Evolutionary conservation across 2,113 vertebrate genomes (phyloP).

Genomic region (Glaucidium brasilianum): DNA sequence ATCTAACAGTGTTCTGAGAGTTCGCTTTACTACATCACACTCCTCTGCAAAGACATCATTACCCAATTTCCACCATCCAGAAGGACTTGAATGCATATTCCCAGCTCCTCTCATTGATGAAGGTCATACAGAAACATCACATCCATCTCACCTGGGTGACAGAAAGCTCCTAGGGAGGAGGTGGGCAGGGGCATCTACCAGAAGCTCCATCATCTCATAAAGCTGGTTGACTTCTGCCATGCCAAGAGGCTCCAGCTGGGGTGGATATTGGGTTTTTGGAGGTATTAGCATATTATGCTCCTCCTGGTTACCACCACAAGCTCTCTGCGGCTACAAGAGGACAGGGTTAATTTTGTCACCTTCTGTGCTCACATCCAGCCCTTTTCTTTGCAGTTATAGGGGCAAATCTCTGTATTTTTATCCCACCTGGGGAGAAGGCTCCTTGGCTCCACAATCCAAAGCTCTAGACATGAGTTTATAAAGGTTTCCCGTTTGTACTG

Average conservation of each 20-base stretch:
- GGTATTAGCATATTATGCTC: neutral
- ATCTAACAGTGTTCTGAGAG: neutral
- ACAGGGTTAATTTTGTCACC: neutral
- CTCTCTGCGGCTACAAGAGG: neutral
- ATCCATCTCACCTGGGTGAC: neutral
- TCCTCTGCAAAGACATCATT: neutral
- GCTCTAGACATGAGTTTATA: neutral
- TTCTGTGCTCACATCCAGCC: neutral
- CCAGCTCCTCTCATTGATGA: neutral
- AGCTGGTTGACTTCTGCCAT: fast-evolving
- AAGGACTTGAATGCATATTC: neutral
- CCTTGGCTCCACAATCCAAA: neutral
- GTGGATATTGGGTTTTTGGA: neutral
- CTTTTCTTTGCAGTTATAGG: neutral
- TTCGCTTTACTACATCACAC: neutral
- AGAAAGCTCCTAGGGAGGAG: neutral
- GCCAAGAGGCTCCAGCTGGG: neutral
- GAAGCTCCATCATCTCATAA: neutral
- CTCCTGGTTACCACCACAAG: neutral
- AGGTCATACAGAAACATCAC: neutral
- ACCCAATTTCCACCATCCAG: neutral
- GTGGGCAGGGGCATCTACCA: neutral
- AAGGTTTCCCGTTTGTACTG: neutral
- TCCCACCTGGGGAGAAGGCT: neutral
- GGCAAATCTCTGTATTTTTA: neutral